These are phyloP conservation scores for Drosophila hamatofila DNA, from an alignment of 2,888 invertebrate species.

Conservation along the genomic window DNA sequence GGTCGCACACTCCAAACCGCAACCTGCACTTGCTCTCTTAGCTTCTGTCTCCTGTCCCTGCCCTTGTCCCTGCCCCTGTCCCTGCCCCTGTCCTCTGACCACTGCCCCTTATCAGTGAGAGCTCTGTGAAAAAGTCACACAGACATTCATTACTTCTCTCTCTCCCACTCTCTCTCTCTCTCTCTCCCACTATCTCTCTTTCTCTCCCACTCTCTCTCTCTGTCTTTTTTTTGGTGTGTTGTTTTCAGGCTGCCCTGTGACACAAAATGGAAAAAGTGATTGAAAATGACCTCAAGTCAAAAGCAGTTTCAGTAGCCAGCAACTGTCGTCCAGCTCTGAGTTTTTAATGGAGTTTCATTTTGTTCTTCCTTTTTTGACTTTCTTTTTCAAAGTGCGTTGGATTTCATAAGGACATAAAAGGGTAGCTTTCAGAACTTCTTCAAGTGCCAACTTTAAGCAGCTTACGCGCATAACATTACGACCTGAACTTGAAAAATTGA, in stretches of 20 bases:
- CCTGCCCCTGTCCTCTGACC: slow-evolving; percentile 10
- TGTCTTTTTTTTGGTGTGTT: slow-evolving; percentile 29
- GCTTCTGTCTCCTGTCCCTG: not conserved
- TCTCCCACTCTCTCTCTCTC: slow-evolving; percentile 10
- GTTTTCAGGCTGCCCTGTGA: slow-evolving; percentile 53
- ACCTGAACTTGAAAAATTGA: slow-evolving; percentile 16
- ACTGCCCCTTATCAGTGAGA: slow-evolving; percentile 26
- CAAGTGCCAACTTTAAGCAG: slow-evolving; percentile 21
- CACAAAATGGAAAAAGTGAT: slow-evolving; percentile 74
- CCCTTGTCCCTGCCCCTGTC: not conserved
- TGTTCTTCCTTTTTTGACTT: slow-evolving; percentile 29
- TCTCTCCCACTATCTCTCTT: not conserved
- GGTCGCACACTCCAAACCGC: slow-evolving; percentile 59
- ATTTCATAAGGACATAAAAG: slow-evolving; percentile 55
- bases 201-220: slow-evolving; percentile 2
- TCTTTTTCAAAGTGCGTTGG: slow-evolving; percentile 39
- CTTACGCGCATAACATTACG: slow-evolving; percentile 17
- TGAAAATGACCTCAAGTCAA: slow-evolving; percentile 80
- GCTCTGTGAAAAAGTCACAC: slow-evolving; percentile 61
- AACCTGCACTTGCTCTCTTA: slow-evolving; percentile 41
- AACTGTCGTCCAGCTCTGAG: slow-evolving; percentile 48
- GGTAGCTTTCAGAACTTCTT: slow-evolving; percentile 15
- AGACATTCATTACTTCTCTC: slow-evolving; percentile 44
- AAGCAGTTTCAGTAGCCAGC: slow-evolving; percentile 61
- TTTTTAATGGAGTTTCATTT: slow-evolving; percentile 65